Percentiles rank a stretch among this genome's conserved stretches.
Conservation (phyloP, 2,888 invertebrate species). For the Amblyteles armatorius region DNA sequence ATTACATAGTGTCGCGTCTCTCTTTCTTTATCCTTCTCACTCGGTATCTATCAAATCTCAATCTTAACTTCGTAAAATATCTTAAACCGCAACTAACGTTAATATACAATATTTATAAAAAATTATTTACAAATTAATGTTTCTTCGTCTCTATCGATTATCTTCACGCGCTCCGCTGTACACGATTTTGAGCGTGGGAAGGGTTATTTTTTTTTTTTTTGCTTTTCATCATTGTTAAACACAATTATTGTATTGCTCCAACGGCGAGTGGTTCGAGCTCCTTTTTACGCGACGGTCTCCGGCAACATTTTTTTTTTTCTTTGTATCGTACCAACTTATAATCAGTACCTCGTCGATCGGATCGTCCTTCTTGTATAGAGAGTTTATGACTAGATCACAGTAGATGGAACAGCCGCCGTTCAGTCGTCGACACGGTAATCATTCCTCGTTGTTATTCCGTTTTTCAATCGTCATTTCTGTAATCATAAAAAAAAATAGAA, state of each 20-base stretch:
- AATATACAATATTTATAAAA: constrained; percentile 70
- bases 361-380: constrained; percentile 68
- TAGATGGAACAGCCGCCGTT: constrained; percentile 77
- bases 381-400: constrained; percentile 83
- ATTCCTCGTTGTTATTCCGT: constrained; percentile 47
- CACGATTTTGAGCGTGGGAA: constrained; percentile 35
- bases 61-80: constrained; percentile 66
- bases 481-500: constrained; percentile 70
- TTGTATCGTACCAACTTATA: constrained; percentile 33
- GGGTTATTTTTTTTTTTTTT: constrained; percentile 58
- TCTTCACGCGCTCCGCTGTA: constrained; percentile 53
- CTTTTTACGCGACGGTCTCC: constrained; percentile 44
- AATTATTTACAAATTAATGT: constrained; percentile 63
- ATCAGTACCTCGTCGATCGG: constrained; percentile 61
- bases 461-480: constrained; percentile 72
- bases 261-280: constrained; percentile 33
- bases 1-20: constrained; percentile 30
- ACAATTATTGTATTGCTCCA: constrained; percentile 38
- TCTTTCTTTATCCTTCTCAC: constrained; percentile 45
- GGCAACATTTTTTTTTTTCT: constrained; percentile 36
- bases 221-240: constrained; percentile 53
- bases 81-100: constrained; percentile 68
- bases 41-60: constrained; percentile 54
- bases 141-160: constrained; percentile 29
- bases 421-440: constrained; percentile 59